phyloP scores from a whole-genome alignment of 1,140 invertebrate species.

The Aplysia californica region DNA sequence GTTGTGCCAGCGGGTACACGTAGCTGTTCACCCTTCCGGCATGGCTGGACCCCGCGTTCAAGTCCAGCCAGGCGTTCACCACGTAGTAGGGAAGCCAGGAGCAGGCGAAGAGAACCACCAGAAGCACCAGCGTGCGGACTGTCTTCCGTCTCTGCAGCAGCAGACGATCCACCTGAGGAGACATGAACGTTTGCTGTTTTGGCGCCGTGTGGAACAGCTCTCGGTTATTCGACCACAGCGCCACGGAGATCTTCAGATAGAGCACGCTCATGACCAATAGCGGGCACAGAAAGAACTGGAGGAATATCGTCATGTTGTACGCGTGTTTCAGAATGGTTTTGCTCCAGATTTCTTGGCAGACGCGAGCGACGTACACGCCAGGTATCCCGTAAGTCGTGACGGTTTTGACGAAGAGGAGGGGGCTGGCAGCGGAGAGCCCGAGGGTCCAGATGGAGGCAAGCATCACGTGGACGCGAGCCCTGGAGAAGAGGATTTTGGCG shows the following conservation, averaged over 20 bases:
- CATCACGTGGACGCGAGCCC: conserved; percentile 40
- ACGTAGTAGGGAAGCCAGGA: conserved; percentile 59
- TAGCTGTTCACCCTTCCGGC: conserved; percentile 28
- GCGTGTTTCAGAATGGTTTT: conserved; percentile 29
- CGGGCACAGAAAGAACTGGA: conserved; percentile 81
- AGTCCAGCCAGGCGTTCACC: conserved; percentile 54
- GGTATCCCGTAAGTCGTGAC: conserved; percentile 34
- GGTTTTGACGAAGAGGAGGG: conserved; percentile 44
- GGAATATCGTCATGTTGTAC: conserved; percentile 76
- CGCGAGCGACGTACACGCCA: conserved; percentile 30
- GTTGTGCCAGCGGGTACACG: conserved; percentile 66
- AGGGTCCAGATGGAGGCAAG: conserved; percentile 40
- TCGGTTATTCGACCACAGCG: conserved; percentile 82
- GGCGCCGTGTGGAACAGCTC: conserved; percentile 49
- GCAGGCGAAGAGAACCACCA: conserved; percentile 50
- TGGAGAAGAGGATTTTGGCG: conserved; percentile 49
- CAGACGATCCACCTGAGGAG: conserved; percentile 33
- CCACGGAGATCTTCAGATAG: conserved; percentile 84
- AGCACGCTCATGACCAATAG: conserved; percentile 83
- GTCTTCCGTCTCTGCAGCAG: conserved; percentile 47
- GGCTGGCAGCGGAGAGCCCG: conserved; percentile 36
- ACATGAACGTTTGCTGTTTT: conserved; percentile 8
- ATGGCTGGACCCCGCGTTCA: conserved; percentile 26
- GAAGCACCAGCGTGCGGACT: conserved; percentile 48
- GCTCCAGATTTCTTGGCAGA: conserved; percentile 44